phyloP scores from a whole-genome alignment of 2,888 invertebrate genomes.

The Spilarctia lutea region DNA sequence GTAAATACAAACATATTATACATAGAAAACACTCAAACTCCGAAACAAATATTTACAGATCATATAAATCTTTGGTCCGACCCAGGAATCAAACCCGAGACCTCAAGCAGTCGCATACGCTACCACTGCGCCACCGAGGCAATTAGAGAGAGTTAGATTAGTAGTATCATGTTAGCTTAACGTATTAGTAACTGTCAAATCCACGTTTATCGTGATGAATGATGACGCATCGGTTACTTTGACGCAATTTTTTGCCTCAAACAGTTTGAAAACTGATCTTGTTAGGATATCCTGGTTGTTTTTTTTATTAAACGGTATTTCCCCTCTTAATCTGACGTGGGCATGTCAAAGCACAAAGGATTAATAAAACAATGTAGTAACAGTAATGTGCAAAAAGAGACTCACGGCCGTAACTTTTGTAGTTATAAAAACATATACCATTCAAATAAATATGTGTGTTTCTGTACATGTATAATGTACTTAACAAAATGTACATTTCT shows the following conservation, averaged over 20 bases:
- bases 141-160: no score
- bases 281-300: neutral
- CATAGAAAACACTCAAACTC: no score
- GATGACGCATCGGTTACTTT: constrained; percentile 3
- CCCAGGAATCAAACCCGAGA: no score
- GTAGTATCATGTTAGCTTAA: neutral
- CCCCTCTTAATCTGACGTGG: neutral
- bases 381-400: neutral
- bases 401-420: neutral
- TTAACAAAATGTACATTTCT: no score
- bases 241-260: neutral
- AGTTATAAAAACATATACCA: no score
- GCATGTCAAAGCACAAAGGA: neutral
- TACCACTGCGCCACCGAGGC: no score
- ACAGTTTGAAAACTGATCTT: neutral
- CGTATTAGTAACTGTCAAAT: constrained; percentile 7
- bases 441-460: no score
- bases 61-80: no score
- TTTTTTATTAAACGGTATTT: neutral
- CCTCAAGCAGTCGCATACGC: no score
- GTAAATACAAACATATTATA: no score
- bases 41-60: no score
- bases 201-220: constrained; percentile 1
- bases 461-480: no score
- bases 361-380: neutral